These are phyloP conservation scores for Struthidea cinerea DNA, from an alignment of 2,113 vertebrate genomes.

Conservation along the genomic window DNA sequence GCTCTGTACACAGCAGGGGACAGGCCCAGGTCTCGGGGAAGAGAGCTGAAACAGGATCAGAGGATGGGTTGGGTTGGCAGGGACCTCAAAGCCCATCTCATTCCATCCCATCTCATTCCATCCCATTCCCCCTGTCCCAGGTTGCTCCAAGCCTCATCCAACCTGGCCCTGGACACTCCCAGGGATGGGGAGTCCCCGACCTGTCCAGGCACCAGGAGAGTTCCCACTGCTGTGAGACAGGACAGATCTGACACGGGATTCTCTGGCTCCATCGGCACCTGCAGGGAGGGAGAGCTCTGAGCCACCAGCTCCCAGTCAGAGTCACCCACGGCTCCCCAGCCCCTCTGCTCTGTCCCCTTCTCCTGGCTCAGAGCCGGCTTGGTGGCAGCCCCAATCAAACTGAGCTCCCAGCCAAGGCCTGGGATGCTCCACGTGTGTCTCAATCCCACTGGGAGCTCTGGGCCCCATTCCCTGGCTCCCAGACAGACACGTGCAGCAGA, in stretches of 20 bases:
- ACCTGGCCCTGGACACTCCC: not conserved
- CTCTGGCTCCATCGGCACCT: not conserved
- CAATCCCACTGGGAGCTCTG: not conserved
- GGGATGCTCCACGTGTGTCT: not conserved
- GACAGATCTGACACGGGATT: fast-evolving
- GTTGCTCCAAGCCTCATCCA: not conserved
- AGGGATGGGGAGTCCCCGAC: not conserved
- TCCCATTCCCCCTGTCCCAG: not conserved
- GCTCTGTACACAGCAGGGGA: not conserved
- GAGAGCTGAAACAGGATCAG: not conserved
- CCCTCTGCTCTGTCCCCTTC: not conserved
- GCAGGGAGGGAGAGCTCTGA: not conserved
- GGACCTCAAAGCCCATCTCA: not conserved
- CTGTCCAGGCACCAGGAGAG: not conserved
- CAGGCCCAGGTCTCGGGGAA: not conserved
- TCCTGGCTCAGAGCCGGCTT: fast-evolving
- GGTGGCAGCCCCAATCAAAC: fast-evolving
- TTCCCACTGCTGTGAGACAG: not conserved
- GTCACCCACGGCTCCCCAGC: not conserved
- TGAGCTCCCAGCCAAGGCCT: not conserved
- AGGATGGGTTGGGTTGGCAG: not conserved
- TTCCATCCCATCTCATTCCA: no score
- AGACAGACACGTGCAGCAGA: fast-evolving
- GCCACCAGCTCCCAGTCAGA: not conserved
- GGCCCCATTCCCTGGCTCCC: not conserved